Base-by-base conservation (phyloP, 2,888 invertebrate species). In the Cremastobaeus sp. region DNA sequence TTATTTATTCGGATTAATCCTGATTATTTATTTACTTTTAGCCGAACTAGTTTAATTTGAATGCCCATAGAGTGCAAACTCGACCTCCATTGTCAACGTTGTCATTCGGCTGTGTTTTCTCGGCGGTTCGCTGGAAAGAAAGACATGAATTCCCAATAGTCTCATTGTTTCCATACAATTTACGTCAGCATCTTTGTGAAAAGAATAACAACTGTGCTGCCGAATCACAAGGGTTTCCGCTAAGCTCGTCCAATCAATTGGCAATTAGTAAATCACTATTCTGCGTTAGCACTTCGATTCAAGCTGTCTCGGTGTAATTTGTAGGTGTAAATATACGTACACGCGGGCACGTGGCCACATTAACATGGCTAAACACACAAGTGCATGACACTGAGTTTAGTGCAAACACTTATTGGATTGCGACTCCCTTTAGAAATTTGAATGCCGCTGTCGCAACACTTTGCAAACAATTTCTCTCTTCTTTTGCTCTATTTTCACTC, bases 201-300 rank as follows among this genome's bases (percentile, higher is more conserved):
- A 35, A 35, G 12, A 35, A 35, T 12, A 12, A 3, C 35, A 14
- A 12, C 12, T 14, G 3, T 14, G 15, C 20, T 55, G 55, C 34
- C 11, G 28, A 64, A 54, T 65, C 37, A 17, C 45, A 54, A 28
- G 15, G 47, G 18, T 39, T 43, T 70, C 55, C 50, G 47, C 43
- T 54, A 47, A 73, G 62, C 71, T 48, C 68, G 37, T 70, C 72
- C 77, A 76, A 79, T 80, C 77, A 77, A 77, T 76, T 74, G 76
- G 75, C 79, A 79, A 77, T 80, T 79, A 79, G 77, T 75, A 76
- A 79, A 79, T 78, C 76, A 74, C 75, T 59, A 59, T 71, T 57
- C 54, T 37, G 69, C 64, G 66, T 59, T 48, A 57, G 41, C 50
- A 72, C 52, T 45, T 62, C 64, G 43, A 64, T 47, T 57, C 55